A percentile compares a stretch with the other conserved stretches of the same genome.
Evolutionary conservation across 2,113 vertebrate species (phyloP).

Genomic region (Girardinichthys multiradiatus): DNA sequence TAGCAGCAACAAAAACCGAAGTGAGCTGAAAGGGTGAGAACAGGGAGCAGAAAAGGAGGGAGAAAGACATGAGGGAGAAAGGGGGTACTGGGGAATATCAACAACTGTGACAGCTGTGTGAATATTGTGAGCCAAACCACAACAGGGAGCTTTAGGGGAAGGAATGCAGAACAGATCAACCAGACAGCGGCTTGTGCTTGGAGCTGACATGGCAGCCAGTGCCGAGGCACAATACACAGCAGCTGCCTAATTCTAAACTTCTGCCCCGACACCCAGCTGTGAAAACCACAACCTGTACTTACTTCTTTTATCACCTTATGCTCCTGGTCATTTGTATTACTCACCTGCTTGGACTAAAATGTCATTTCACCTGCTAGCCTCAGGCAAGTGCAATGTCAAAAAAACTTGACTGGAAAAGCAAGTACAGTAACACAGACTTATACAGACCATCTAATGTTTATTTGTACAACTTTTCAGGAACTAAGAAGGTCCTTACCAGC

Average conservation of each 20-base stretch:
- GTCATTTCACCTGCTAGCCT: slow-evolving; percentile 35
- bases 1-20: slow-evolving; percentile 35
- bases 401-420: background rate
- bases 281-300: slow-evolving; percentile 40
- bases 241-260: slow-evolving; percentile 68
- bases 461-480: background rate
- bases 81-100: slow-evolving; percentile 48
- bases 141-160: slow-evolving; percentile 65
- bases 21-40: slow-evolving; percentile 25
- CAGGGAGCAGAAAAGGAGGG: slow-evolving; percentile 29
- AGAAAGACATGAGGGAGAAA: slow-evolving; percentile 5
- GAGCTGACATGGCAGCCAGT: slow-evolving; percentile 42
- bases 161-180: slow-evolving; percentile 77
- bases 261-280: slow-evolving; percentile 21
- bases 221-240: slow-evolving; percentile 53
- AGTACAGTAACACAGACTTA: background rate
- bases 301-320: slow-evolving; percentile 12
- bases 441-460: background rate
- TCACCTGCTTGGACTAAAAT: slow-evolving; percentile 41
- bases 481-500: slow-evolving; percentile 85
- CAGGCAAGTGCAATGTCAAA: background rate
- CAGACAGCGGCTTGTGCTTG: slow-evolving; percentile 52
- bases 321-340: slow-evolving; percentile 4
- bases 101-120: slow-evolving; percentile 77
- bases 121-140: slow-evolving; percentile 56